Base-by-base conservation (phyloP, 2,888 invertebrate species). In the Dynastes tityus region DNA sequence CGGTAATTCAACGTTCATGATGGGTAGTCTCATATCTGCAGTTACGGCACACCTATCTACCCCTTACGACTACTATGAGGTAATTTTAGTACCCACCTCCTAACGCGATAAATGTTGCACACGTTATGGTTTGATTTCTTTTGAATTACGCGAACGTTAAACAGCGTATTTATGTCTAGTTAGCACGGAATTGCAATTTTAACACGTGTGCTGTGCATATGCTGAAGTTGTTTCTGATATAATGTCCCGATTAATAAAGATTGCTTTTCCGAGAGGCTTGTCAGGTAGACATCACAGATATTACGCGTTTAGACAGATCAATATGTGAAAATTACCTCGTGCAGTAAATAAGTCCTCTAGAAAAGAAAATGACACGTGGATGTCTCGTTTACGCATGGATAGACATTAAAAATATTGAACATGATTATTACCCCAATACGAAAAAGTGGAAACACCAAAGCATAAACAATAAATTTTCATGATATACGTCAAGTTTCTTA, bases 21-120 rank as follows among this genome's bases (percentile, higher is more conserved):
- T 93, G 89, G 92, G 93, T 37, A 90, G 91, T 81, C 90, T 94
- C 76, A 92, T 94, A 85, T 91, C 92, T 80, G 91, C 91, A 5
- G 92, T 93, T 13, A 91, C 93, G 53, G 91, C 92, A 65, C 91
- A 92, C 84, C 91, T 95, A 84, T 92, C 94, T 77, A 93, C 94
- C 22, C 93, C 94, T 1, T 93, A 93, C 81, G 95, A 95, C 87
- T 94, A 93, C 82, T 92, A 93, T 82, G 93, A 94, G 90, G 95
- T 95, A 84, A 86, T 75, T 75, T 67, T 70, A 53, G 53, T 55
- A 77, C 45, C 45, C 45, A 55, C 55, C 53, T 68, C 22, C 55
- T 75, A 27, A 3, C 49, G 67, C 22, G 40, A 22, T 82, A 22
- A 32, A 32, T 67, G 11, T 27, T 45, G 8, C 45, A 45, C 45